Percentiles rank a stretch among this genome's conserved stretches.
phyloP scores from a whole-genome alignment of 2,888 invertebrate genomes.

The Aporophyla lueneburgensis region DNA sequence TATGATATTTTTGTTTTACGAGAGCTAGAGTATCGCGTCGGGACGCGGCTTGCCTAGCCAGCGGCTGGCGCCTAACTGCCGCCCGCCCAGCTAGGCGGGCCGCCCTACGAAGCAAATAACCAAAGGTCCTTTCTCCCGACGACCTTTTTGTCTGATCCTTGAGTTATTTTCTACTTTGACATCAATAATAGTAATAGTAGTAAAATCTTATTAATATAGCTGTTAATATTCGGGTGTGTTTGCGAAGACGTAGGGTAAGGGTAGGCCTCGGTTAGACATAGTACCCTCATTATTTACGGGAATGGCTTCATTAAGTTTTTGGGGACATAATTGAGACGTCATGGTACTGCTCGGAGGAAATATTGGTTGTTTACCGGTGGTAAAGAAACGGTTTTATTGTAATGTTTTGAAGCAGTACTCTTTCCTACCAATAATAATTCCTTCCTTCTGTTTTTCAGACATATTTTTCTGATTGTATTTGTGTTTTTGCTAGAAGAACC shows the following conservation, averaged over 20 bases:
- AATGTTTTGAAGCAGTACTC: slow-evolving; percentile 22
- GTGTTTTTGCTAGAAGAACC: slow-evolving; percentile 6
- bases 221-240: slow-evolving; percentile 45
- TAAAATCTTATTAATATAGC: slow-evolving; percentile 36
- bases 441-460: slow-evolving; percentile 7
- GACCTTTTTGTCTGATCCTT: slow-evolving; percentile 62
- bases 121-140: slow-evolving; percentile 63
- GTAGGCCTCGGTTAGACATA: not conserved
- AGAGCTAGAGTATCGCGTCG: slow-evolving; percentile 28
- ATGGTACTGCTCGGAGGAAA: not conserved
- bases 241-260: slow-evolving; percentile 6
- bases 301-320: slow-evolving; percentile 50
- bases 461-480: slow-evolving; percentile 1
- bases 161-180: slow-evolving; percentile 51
- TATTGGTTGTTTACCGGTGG: slow-evolving; percentile 18
- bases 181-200: slow-evolving; percentile 44
- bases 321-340: slow-evolving; percentile 41
- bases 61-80: slow-evolving; percentile 78
- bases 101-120: slow-evolving; percentile 57
- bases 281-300: slow-evolving; percentile 41
- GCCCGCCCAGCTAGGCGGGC: slow-evolving; percentile 66
- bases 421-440: not conserved
- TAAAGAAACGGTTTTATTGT: slow-evolving; percentile 28
- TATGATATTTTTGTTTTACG: slow-evolving; percentile 62
- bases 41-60: slow-evolving; percentile 63